phyloP scores from a whole-genome alignment of 2,888 invertebrate species.

The Netelia fuscicornis region DNA sequence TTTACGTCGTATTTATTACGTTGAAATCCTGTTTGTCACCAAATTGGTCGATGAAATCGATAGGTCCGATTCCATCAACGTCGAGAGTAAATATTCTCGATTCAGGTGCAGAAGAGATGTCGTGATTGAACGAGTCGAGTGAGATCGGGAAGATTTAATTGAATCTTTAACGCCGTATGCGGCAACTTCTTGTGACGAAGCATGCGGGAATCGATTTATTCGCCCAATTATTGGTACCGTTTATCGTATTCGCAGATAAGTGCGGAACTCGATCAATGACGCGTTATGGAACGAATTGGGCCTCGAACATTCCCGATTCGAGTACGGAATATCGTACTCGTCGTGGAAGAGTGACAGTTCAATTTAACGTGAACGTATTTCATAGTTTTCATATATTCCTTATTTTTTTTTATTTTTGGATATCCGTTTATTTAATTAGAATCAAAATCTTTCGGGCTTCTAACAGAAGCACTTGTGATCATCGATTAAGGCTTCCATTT shows the following conservation, averaged over 20 bases:
- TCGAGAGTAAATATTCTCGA: constrained; percentile 44
- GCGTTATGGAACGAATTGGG: background rate
- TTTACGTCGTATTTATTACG: constrained; percentile 15
- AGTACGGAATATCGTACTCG: constrained; percentile 35
- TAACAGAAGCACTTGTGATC: constrained; percentile 8
- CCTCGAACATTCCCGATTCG: constrained; percentile 7
- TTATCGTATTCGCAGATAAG: constrained; percentile 49
- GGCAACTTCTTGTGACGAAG: constrained; percentile 51
- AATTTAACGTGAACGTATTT: constrained; percentile 56
- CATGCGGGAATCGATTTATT: constrained; percentile 54
- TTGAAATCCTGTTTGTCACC: constrained; percentile 2
- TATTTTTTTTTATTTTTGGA: background rate
- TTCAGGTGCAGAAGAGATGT: constrained; percentile 12
- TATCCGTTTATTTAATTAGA: constrained; percentile 49
- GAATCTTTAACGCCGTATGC: constrained; percentile 55
- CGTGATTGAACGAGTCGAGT: constrained; percentile 56
- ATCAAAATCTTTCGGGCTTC: constrained; percentile 38
- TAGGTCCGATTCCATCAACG: constrained; percentile 13
- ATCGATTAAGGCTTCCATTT: background rate
- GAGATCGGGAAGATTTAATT: constrained; percentile 56
- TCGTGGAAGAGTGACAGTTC: constrained; percentile 63
- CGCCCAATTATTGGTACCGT: constrained; percentile 62
- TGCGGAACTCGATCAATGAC: background rate
- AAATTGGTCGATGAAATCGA: constrained; percentile 15
- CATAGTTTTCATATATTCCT: constrained; percentile 12